Percentiles rank a stretch among this genome's conserved stretches.
phyloP scores from a whole-genome alignment of 2,797 vertebrate species.

The Okamejei kenojei region DNA sequence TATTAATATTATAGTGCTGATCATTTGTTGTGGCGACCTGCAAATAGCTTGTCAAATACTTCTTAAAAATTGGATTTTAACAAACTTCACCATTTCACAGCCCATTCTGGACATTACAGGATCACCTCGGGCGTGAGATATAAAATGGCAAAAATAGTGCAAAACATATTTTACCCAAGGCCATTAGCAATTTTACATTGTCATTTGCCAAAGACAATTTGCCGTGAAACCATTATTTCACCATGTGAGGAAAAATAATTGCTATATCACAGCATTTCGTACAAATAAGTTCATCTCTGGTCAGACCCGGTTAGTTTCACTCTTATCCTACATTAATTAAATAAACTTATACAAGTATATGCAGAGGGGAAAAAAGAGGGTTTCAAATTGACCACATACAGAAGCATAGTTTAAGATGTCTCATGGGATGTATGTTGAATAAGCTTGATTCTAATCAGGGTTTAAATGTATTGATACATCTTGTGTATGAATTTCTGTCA shows the following conservation, averaged over 20 bases:
- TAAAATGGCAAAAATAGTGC: background rate
- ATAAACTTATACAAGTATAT: background rate
- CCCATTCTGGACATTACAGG: background rate
- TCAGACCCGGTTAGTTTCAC: background rate
- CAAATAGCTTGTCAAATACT: slow-evolving; percentile 1
- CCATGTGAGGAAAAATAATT: background rate
- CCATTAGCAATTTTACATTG: background rate
- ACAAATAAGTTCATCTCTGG: background rate
- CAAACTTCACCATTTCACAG: background rate
- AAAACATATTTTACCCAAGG: background rate
- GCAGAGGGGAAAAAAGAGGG: background rate
- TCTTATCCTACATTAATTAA: background rate
- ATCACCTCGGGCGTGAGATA: background rate
- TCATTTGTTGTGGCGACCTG: background rate
- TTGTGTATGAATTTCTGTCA: background rate
- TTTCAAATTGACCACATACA: background rate
- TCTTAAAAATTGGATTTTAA: background rate
- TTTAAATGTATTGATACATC: background rate
- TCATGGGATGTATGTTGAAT: background rate
- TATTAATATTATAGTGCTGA: background rate
- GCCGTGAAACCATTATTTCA: background rate
- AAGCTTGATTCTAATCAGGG: background rate
- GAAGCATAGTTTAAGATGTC: background rate
- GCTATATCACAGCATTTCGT: background rate
- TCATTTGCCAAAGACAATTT: slow-evolving; percentile 5